Conservation (phyloP, 1,140 invertebrate species). For the Wasmannia auropunctata region DNA sequence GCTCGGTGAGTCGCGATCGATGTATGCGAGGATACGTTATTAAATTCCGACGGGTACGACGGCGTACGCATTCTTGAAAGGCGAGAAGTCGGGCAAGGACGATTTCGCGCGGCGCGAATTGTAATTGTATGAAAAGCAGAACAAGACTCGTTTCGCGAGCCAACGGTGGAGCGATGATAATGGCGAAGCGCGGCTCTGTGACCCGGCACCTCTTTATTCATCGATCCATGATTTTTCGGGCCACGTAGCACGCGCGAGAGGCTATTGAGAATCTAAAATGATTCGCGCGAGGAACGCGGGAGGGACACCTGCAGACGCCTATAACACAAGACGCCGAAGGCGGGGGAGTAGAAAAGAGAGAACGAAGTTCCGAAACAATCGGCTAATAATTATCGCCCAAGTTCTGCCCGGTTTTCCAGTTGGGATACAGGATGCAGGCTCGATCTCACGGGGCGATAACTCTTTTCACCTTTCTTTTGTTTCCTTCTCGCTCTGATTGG, state of each 20-base stretch:
- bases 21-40: slow-evolving; percentile 23
- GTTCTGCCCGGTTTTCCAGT: slow-evolving; percentile 57
- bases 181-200: slow-evolving; percentile 29
- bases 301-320: neutral
- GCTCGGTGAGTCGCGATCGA: slow-evolving; percentile 22
- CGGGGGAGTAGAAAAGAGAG: slow-evolving; percentile 12
- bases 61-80: slow-evolving; percentile 42
- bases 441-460: slow-evolving; percentile 83
- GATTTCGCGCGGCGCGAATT: slow-evolving; percentile 15
- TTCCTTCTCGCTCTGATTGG: slow-evolving; percentile 85
- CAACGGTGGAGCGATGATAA: neutral
- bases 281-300: neutral
- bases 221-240: slow-evolving; percentile 63
- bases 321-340: neutral
- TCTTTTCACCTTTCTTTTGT: slow-evolving; percentile 86
- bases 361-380: slow-evolving; percentile 59
- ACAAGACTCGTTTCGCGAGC: neutral
- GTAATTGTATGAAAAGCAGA: slow-evolving; percentile 29
- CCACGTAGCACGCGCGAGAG: slow-evolving; percentile 24
- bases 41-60: slow-evolving; percentile 8
- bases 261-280: neutral
- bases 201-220: slow-evolving; percentile 63
- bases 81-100: slow-evolving; percentile 63
- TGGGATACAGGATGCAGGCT: slow-evolving; percentile 77
- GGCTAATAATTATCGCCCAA: slow-evolving; percentile 76